Base-by-base conservation (phyloP, 2,113 vertebrate genomes). In the Sisor rabdophorus region DNA sequence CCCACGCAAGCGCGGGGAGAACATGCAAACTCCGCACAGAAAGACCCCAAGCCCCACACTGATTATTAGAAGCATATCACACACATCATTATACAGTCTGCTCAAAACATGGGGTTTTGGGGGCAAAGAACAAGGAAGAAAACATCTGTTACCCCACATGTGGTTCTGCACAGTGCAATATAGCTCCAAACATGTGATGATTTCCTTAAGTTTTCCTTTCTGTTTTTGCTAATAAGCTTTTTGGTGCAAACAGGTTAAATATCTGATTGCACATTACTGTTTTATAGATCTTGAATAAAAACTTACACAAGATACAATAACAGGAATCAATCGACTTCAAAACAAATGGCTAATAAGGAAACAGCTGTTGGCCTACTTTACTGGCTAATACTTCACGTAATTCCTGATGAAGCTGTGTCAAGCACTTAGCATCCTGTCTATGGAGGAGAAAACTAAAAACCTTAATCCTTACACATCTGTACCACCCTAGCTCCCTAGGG, bases 321-420 rank as follows among this genome's bases (percentile, higher is more conserved):
- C 78, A 48, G 71, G 28, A 48, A 17, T 44, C 59, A 50, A 40
- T 65, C 64, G 65, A 67, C 84, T 79, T 84, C 82, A 83, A 85
- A 80, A 77, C 50, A 32, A 81, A 68, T 84, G 80, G 75, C 77
- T 81, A 84, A 86, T 83, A 65, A 79, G 50, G 13, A 73, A 78
- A 61, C 80, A 83, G 75, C 74, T 70, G 36, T 75, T 86, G 81
- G 71, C 79, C 82, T 79, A 85, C 55, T 85, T 82, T 61, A 67
- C 55, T 80, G 73, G 64, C 69, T 55, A 74, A 36, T 24, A 54
- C 64, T 77, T 24, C 30, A 73, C 72, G 64, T 54, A 69, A 74
- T 75, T 26, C 13, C 63, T 50, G 71, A 79, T 60, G 11, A 8
- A 40, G 74, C 65, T 75, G 69, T 59, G 71, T 53, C 40, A 59